Evolutionary conservation across 2,113 vertebrate genomes (phyloP).

Genomic region (Electrona antarctica): DNA sequence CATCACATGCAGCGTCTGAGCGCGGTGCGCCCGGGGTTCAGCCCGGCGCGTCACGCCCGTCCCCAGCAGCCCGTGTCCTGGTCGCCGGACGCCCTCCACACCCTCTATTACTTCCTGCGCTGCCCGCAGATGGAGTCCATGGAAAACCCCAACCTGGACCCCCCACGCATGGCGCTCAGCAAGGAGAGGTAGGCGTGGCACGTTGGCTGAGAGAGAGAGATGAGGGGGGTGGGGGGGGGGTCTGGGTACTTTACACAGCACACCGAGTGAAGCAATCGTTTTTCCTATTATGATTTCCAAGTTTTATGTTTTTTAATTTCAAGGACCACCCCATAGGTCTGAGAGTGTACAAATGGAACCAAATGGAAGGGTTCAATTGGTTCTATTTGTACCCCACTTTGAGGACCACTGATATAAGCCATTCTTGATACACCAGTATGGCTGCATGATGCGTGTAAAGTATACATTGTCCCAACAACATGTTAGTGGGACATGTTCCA

Average conservation of each 20-base stretch:
- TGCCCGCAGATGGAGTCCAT: conserved; percentile 99
- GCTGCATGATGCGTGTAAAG: too few species aligned
- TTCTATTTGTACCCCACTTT: too few species aligned
- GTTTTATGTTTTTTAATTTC: not conserved
- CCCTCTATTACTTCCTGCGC: conserved; percentile 98
- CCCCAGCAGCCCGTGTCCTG: conserved; percentile 90
- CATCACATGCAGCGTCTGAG: conserved; percentile 96
- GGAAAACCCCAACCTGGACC: conserved; percentile 99
- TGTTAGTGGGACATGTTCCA: too few species aligned
- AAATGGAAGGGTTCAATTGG: too few species aligned
- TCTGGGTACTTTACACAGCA: conserved; percentile 12
- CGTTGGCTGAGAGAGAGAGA: conserved; percentile 8
- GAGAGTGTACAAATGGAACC: too few species aligned
- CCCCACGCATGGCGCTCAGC: conserved; percentile 93
- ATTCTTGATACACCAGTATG: too few species aligned
- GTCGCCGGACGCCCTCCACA: conserved; percentile 96
- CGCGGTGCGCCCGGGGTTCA: conserved; percentile 85
- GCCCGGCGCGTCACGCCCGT: conserved; percentile 87
- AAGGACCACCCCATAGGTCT: too few species aligned
- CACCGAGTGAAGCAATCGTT: conserved; percentile 3
- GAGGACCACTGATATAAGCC: too few species aligned
- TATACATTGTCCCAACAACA: too few species aligned
- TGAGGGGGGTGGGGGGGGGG: not conserved
- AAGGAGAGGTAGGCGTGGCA: conserved; percentile 87
- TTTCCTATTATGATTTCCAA: not conserved